A percentile compares a stretch with the other conserved stretches of the same genome.
Evolutionary conservation across 1,140 invertebrate genomes (phyloP).

Genomic region (Telenomus remus): DNA sequence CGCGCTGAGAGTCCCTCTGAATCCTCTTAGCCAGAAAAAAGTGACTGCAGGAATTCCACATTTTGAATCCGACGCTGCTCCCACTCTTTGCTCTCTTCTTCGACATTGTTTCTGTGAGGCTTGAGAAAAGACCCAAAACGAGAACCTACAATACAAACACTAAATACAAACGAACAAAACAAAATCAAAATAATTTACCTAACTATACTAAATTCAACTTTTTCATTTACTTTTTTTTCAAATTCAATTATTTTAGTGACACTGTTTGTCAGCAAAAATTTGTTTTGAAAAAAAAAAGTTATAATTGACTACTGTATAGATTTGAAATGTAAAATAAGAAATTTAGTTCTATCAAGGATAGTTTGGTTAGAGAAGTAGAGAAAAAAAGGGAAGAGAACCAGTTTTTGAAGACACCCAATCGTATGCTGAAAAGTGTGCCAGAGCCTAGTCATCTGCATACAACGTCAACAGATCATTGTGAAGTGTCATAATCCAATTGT

Average conservation of each 20-base stretch:
- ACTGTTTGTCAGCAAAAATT: too few relatives aligned
- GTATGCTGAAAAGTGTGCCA: constrained; percentile 7
- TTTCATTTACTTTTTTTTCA: too few relatives aligned
- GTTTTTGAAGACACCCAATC: constrained; percentile 13
- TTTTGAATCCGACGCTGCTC: constrained; percentile 27
- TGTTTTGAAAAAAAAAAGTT: too few relatives aligned
- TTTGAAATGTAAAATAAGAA: too few relatives aligned
- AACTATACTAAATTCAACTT: too few relatives aligned
- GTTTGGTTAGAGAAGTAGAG: too few relatives aligned
- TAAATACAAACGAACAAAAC: too few relatives aligned
- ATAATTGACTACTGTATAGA: too few relatives aligned
- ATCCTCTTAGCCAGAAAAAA: constrained; percentile 35
- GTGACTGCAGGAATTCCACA: constrained; percentile 32
- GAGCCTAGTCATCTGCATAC: constrained; percentile 15
- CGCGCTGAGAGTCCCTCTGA: constrained; percentile 16
- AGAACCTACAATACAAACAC: too few relatives aligned
- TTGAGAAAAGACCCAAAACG: background rate
- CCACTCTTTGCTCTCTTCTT: constrained; percentile 1
- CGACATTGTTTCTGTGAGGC: constrained; percentile 6
- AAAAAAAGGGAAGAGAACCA: constrained; percentile 38
- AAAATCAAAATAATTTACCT: too few relatives aligned
- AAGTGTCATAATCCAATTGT: constrained; percentile 60
- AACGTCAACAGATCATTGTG: constrained; percentile 46
- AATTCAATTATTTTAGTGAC: too few relatives aligned
- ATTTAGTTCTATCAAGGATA: too few relatives aligned